phyloP scores from a whole-genome alignment of 2,888 invertebrate species.

The Aphidius colemani region DNA sequence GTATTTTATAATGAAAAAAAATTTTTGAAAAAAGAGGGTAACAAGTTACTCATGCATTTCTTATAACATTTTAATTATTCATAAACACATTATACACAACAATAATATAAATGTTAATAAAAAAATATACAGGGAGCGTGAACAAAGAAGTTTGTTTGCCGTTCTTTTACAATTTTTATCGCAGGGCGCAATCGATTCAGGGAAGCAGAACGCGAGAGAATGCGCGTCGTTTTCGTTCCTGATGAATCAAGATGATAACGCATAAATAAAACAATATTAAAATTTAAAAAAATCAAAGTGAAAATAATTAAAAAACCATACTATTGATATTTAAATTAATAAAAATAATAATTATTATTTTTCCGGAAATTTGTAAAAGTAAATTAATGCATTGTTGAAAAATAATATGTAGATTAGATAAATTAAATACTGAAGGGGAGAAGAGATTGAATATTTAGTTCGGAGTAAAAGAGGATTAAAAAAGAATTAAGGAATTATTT shows the following conservation, averaged over 20 bases:
- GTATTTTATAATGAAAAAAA: too few relatives aligned
- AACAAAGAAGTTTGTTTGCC: slow-evolving; percentile 36
- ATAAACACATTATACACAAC: too few relatives aligned
- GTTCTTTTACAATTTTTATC: slow-evolving; percentile 34
- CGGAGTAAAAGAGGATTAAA: neutral
- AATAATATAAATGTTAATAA: neutral
- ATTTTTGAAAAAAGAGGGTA: too few relatives aligned
- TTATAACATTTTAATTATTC: neutral
- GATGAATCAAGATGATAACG: slow-evolving; percentile 29
- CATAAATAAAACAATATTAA: too few relatives aligned
- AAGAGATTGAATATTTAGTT: slow-evolving; percentile 1
- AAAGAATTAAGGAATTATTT: neutral
- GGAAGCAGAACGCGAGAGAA: slow-evolving; percentile 33
- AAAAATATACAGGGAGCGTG: neutral
- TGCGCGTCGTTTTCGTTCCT: slow-evolving; percentile 22
- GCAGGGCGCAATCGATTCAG: slow-evolving; percentile 39
- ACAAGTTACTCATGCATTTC: neutral
- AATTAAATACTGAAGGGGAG: slow-evolving; percentile 11
- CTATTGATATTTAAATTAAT: neutral
- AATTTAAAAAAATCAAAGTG: too few relatives aligned
- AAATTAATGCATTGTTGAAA: neutral
- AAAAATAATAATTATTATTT: neutral
- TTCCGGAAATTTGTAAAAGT: neutral
- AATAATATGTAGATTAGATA: neutral
- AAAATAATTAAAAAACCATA: neutral